Conservation (phyloP, 2,113 vertebrate genomes). For the Connochaetes taurinus region DNA sequence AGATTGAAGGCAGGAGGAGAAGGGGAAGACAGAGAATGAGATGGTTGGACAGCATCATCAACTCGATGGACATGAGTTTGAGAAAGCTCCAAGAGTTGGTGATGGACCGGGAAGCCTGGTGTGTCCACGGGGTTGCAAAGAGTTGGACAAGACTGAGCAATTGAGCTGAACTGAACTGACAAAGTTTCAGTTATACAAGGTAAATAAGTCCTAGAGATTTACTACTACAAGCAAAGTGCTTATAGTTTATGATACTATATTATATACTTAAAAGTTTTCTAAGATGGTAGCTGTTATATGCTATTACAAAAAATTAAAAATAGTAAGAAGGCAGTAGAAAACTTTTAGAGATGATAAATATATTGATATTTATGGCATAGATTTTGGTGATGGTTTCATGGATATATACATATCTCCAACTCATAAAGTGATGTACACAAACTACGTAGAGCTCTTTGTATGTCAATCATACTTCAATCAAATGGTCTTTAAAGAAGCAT, state of each 20-base stretch:
- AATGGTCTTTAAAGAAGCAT: background rate
- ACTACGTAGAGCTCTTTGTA: background rate
- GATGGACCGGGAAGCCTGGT: background rate
- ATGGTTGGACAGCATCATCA: background rate
- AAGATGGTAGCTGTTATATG: background rate
- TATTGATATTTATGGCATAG: background rate
- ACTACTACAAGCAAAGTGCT: background rate
- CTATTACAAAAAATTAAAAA: background rate
- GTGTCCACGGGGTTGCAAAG: background rate
- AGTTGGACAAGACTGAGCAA: background rate
- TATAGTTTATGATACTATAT: background rate
- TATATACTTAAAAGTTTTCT: background rate
- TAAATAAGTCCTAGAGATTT: background rate
- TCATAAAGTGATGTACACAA: background rate
- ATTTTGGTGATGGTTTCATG: background rate
- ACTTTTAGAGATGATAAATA: background rate
- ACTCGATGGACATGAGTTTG: background rate
- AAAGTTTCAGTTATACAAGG: background rate
- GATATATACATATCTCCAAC: background rate
- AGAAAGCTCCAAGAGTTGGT: background rate
- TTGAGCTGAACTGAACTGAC: background rate
- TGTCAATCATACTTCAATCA: background rate
- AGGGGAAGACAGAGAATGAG: background rate
- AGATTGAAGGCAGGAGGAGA: background rate
- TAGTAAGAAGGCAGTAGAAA: background rate